Percentiles rank a stretch among this genome's conserved stretches.
Conservation (phyloP, 1,140 invertebrate species). For the Macrosteles quadrilineatus region DNA sequence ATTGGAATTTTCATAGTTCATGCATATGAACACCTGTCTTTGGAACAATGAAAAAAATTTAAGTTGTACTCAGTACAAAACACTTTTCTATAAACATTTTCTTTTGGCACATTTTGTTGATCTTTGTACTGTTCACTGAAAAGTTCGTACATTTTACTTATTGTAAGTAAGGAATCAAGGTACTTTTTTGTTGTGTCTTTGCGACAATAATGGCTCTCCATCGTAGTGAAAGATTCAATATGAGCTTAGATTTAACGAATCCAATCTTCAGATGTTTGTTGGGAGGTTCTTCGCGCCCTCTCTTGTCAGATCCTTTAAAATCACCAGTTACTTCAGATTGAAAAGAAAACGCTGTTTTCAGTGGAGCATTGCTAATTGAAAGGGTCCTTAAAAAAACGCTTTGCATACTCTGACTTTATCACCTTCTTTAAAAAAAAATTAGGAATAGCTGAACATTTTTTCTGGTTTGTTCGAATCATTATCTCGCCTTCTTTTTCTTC, state of each 20-base stretch:
- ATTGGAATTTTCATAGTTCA: neutral
- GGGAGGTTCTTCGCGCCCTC: neutral
- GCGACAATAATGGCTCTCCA: neutral
- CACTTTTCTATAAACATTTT: neutral
- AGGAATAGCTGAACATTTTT: neutral
- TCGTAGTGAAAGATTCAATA: neutral
- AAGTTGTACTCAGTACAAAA: neutral
- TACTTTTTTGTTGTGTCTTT: neutral
- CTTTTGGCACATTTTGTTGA: neutral
- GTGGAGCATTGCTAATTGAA: neutral
- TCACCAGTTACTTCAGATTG: neutral
- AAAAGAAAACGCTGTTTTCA: neutral
- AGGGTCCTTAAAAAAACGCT: neutral
- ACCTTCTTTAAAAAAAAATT: neutral
- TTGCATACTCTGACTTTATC: neutral
- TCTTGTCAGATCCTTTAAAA: neutral
- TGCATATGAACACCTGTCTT: neutral
- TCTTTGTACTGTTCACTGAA: neutral
- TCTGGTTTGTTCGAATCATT: neutral
- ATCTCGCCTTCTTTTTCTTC: neutral
- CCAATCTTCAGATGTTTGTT: neutral
- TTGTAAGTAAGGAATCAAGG: neutral
- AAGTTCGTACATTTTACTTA: neutral
- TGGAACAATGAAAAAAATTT: neutral
- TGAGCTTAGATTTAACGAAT: neutral